Evolutionary conservation across 2,113 vertebrate genomes (phyloP).

Genomic region (Etheostoma spectabile): DNA sequence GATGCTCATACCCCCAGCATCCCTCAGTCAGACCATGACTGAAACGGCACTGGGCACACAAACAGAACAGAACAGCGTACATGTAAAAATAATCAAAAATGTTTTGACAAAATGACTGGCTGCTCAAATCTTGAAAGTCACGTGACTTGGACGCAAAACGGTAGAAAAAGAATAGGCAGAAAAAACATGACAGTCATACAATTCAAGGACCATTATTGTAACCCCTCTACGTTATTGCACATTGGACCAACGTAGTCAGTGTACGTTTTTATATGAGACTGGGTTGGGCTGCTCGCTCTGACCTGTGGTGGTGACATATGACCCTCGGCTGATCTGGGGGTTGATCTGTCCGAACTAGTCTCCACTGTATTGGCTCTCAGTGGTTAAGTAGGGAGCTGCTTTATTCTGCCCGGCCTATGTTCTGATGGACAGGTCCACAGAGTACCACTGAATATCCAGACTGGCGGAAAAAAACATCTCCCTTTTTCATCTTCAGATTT

Average conservation of each 20-base stretch:
- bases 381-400: background rate
- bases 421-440: background rate
- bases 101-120: background rate
- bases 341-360: background rate
- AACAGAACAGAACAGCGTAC: background rate
- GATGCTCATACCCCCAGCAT: background rate
- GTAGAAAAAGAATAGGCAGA: no score
- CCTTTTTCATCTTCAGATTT: background rate
- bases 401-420: background rate
- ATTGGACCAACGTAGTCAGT: no score
- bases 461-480: background rate
- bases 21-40: background rate
- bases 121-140: no score
- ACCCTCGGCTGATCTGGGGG: background rate
- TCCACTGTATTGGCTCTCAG: no score
- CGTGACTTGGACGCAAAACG: no score
- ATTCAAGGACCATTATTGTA: no score
- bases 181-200: no score
- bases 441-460: background rate
- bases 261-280: no score
- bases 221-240: no score
- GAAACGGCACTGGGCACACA: background rate
- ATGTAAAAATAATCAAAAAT: background rate
- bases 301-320: background rate
- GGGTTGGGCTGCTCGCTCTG: background rate